Conservation (phyloP, 2,797 vertebrate genomes). For the Paratrypauchen microcephalus region DNA sequence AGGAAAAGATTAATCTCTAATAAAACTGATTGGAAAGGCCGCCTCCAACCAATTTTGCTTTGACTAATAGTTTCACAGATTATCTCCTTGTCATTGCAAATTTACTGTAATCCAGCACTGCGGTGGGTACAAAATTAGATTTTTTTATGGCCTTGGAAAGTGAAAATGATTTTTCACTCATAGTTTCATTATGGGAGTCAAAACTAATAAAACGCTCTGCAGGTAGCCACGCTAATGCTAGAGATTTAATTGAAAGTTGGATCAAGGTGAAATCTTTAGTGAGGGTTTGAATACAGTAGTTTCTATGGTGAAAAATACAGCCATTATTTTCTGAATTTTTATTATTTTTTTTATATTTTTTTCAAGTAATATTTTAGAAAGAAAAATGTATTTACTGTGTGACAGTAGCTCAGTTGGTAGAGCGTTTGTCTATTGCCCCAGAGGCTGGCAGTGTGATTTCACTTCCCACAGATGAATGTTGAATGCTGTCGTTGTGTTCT, state of each 20-base stretch:
- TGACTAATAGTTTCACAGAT: slow-evolving; percentile 6
- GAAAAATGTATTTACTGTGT: too few species aligned
- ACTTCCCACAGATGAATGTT: too few species aligned
- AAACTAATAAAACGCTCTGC: not conserved
- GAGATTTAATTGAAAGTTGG: not conserved
- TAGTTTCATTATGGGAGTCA: not conserved
- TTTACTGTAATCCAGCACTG: not conserved
- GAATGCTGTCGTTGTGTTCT: too few species aligned
- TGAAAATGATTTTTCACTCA: not conserved
- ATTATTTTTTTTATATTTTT: too few species aligned
- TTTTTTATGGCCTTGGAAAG: not conserved
- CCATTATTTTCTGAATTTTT: too few species aligned
- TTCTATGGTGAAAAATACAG: too few species aligned
- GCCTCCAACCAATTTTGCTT: slow-evolving; percentile 16
- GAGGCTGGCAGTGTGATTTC: too few species aligned
- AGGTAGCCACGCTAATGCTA: not conserved
- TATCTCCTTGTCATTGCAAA: slow-evolving; percentile 5
- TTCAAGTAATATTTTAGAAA: too few species aligned
- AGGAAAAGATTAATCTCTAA: slow-evolving; percentile 17
- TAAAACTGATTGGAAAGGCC: slow-evolving; percentile 16
- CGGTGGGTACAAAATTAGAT: not conserved
- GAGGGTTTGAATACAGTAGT: not conserved
- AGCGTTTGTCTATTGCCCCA: too few species aligned
- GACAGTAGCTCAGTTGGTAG: too few species aligned
- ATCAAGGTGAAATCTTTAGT: slow-evolving; percentile 14